Base-by-base conservation (phyloP, 2,113 vertebrate genomes). In the Turnix velox region DNA sequence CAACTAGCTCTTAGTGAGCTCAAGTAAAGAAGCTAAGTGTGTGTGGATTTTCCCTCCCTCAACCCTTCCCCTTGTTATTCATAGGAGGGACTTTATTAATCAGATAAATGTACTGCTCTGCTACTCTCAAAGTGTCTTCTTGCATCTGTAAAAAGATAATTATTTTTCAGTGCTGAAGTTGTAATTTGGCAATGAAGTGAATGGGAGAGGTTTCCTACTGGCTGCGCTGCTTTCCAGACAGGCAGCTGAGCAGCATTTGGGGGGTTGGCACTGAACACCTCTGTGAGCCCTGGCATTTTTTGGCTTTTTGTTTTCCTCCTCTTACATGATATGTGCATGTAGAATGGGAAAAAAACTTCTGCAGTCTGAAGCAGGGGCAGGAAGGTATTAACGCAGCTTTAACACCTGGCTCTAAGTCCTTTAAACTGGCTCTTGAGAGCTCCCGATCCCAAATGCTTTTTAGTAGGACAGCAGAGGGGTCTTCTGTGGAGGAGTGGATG, bases 241-340 rank as follows among this genome's bases (percentile, higher is more conserved):
- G 27, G 33, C 39, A 74, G 25, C 66, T 74, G 40, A 69, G 37
- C 66, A n/a, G 25, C 35, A 18, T n/a, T 37, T 74, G 25, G 3
- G 15, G 18, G 18, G 5, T 58, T 15, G 27, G 39, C 45, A 31
- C 39, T 31, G 28, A 31, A 35, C 4, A 28, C 30, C 15, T 4
- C 2, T 7, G 28, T 4, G 2, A 27, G 30, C 14, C 54, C 20
- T 79, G 59, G 12, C 25, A 9, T 66, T 52, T 66, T 66, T 59
- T 71, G 27, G 20, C 30, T 72, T 58, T 84, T 66, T 2, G 14
- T 43, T 23, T 49, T 71, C 49, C 23, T 91, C 8, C 55, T 35
- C 16, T 35, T 49, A 28, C 40, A 12, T 54, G 8, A n/a, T 5
- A 2, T 30, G 5, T 30, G 8, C 3, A 0, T 27, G 9, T 7